These are phyloP conservation scores for Dasysyrphus albostriatus DNA, from an alignment of 2,888 invertebrate genomes.

Conservation along the genomic window DNA sequence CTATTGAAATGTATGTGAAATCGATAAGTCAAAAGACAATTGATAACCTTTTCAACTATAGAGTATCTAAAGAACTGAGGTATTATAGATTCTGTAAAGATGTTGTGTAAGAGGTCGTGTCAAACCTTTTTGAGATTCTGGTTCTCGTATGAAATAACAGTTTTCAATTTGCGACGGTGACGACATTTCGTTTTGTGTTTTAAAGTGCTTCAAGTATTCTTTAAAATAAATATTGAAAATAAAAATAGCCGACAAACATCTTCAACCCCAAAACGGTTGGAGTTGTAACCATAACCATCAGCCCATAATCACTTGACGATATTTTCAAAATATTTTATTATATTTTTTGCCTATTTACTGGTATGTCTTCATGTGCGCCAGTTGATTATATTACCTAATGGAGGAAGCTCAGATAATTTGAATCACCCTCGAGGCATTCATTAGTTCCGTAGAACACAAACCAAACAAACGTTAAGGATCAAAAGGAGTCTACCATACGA, in stretches of 20 bases:
- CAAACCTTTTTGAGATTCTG: no score
- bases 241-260: no score
- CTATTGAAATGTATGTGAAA: not conserved
- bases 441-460: constrained; percentile 43
- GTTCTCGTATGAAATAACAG: no score
- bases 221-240: no score
- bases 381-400: constrained; percentile 38
- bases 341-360: not conserved
- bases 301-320: constrained; percentile 3
- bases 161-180: no score
- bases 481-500: constrained; percentile 8
- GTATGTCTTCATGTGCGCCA: not conserved
- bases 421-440: constrained; percentile 58
- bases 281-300: constrained; percentile 8
- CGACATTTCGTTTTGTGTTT: no score
- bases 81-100: not conserved
- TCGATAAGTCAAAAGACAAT: not conserved
- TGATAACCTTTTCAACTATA: constrained; percentile 1
- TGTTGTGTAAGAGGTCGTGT: not conserved
- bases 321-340: constrained; percentile 10
- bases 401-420: constrained; percentile 35
- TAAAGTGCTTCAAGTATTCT: no score
- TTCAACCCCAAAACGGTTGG: not conserved
- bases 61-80: not conserved
- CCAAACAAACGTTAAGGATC: constrained; percentile 34